phyloP scores from a whole-genome alignment of 2,797 vertebrate species.

The Eulemur rubriventer region DNA sequence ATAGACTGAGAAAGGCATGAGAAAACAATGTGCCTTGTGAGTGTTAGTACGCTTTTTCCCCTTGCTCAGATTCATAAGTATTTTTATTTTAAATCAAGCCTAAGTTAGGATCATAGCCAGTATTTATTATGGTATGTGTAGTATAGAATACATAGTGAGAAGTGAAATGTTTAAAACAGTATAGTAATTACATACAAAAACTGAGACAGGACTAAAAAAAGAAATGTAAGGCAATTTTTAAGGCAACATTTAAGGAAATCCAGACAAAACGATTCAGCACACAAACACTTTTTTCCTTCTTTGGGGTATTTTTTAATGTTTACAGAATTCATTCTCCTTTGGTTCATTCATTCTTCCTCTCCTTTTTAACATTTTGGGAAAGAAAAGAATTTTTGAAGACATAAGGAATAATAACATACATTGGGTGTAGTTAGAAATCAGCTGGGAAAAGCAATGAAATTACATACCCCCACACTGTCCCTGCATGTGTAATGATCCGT shows the following conservation, averaged over 20 bases:
- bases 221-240: neutral
- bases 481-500: neutral
- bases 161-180: conserved; percentile 55
- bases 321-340: conserved; percentile 22
- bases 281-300: neutral
- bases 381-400: neutral
- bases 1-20: conserved; percentile 31
- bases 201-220: neutral
- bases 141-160: conserved; percentile 54
- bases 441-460: conserved; percentile 49
- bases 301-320: neutral
- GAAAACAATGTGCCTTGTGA: conserved; percentile 64
- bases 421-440: conserved; percentile 23
- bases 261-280: conserved; percentile 26
- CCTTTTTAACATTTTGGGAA: conserved; percentile 22
- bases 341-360: conserved; percentile 8
- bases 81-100: conserved; percentile 69
- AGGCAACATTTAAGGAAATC: neutral
- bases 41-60: neutral
- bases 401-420: conserved; percentile 37
- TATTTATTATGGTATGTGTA: conserved; percentile 59
- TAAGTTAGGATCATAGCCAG: conserved; percentile 49
- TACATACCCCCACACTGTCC: neutral
- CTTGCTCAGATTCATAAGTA: conserved; percentile 33
- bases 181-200: conserved; percentile 45